Conservation (phyloP, 2,888 invertebrate genomes). For the Latrodectus elegans region DNA sequence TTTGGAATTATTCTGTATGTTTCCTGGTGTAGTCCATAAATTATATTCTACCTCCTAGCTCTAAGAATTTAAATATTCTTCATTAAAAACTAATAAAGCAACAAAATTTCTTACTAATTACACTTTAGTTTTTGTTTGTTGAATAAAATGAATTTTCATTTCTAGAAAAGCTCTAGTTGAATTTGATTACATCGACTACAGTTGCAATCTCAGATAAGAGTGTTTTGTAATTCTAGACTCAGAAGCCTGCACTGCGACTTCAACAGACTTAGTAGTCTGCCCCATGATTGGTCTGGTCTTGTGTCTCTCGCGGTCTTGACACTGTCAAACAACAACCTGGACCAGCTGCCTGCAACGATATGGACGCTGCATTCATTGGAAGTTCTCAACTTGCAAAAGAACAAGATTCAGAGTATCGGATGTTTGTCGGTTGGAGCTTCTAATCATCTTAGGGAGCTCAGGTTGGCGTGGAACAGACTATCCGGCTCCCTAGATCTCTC, state of each 20-base stretch:
- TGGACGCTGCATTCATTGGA: constrained; percentile 43
- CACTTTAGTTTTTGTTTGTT: no score
- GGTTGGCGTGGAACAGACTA: constrained; percentile 40
- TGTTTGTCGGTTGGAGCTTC: constrained; percentile 35
- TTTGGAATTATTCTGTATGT: no score
- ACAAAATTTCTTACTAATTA: no score
- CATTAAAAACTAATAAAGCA: no score
- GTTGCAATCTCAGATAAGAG: no score
- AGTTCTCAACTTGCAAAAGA: constrained; percentile 36
- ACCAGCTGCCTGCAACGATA: constrained; percentile 27
- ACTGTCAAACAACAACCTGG: constrained; percentile 40
- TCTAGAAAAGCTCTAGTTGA: no score
- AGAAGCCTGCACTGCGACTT: constrained; percentile 51
- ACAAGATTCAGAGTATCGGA: constrained; percentile 28
- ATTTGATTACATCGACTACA: no score
- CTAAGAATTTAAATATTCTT: no score
- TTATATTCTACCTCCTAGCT: no score
- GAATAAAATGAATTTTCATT: no score
- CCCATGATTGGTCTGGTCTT: constrained; percentile 41
- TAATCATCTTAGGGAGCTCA: constrained; percentile 28
- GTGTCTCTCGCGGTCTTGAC: constrained; percentile 22
- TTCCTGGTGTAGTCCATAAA: no score
- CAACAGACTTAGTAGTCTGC: constrained; percentile 32
- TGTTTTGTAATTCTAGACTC: constrained; percentile 21
- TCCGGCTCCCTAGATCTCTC: constrained; percentile 49